Conservation (phyloP, 2,113 vertebrate species). For the Apodemus speciosus region DNA sequence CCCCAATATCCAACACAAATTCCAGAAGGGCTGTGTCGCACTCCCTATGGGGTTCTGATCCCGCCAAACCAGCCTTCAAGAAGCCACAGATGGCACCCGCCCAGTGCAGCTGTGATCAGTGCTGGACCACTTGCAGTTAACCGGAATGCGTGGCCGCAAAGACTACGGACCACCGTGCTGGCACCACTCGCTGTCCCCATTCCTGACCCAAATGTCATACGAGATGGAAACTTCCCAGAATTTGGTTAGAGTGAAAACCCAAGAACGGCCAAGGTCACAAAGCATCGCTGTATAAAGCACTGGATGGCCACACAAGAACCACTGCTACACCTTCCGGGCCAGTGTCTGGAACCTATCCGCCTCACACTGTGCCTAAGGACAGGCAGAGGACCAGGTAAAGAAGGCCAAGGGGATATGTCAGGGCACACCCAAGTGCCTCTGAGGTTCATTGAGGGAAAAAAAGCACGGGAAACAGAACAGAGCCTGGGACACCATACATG, state of each 20-base stretch:
- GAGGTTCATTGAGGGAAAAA: too few species aligned
- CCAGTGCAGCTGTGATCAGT: neutral
- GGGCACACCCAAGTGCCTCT: neutral
- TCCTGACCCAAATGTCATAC: constrained; percentile 81
- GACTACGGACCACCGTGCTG: constrained; percentile 70
- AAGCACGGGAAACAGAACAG: neutral
- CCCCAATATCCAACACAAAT: rapidly evolving
- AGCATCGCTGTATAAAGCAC: rapidly evolving
- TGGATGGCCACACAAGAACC: rapidly evolving
- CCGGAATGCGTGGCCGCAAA: neutral
- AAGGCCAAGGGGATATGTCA: neutral
- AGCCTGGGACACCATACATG: rapidly evolving
- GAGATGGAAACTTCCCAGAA: neutral
- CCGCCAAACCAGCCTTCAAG: neutral
- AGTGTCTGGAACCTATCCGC: neutral
- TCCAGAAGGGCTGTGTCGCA: rapidly evolving
- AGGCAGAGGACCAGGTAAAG: neutral
- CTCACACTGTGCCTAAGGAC: rapidly evolving
- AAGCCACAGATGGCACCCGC: neutral
- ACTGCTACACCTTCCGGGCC: neutral
- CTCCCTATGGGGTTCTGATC: neutral
- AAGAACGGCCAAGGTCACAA: neutral
- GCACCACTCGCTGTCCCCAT: constrained; percentile 68
- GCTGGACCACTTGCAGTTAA: neutral
- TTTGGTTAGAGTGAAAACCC: rapidly evolving